Conservation (phyloP, 1,140 invertebrate genomes). For the Belonocnema kinseyi region DNA sequence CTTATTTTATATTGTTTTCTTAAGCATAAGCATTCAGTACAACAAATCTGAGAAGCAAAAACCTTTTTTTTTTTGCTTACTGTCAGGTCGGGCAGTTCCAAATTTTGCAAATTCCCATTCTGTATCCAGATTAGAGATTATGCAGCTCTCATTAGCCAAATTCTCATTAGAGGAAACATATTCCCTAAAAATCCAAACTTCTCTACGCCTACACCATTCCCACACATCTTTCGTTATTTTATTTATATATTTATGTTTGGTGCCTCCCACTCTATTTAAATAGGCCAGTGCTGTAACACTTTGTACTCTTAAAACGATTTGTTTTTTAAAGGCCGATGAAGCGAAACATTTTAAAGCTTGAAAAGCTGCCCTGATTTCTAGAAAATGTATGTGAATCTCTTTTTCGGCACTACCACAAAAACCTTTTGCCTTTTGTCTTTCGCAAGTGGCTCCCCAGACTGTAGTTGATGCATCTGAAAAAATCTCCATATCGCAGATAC, state of each 20-base stretch:
- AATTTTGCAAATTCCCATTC: slow-evolving; percentile 42
- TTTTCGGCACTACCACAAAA: no score
- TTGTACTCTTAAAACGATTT: slow-evolving; percentile 41
- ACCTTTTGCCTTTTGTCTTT: no score
- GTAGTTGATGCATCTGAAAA: slow-evolving; percentile 38
- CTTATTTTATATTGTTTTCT: no score
- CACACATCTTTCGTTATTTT: slow-evolving; percentile 37
- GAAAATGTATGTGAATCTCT: slow-evolving; percentile 37
- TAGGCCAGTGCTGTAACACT: slow-evolving; percentile 41
- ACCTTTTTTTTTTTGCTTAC: no score
- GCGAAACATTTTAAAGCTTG: slow-evolving; percentile 32
- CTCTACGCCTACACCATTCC: slow-evolving; percentile 40
- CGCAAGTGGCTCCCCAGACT: slow-evolving; percentile 39
- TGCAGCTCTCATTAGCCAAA: not conserved
- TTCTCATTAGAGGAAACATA: slow-evolving; percentile 33
- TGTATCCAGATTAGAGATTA: not conserved
- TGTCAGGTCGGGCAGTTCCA: no score
- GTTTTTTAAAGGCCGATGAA: not conserved
- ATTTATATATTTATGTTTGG: slow-evolving; percentile 29
- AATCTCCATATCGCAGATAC: slow-evolving; percentile 34
- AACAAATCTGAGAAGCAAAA: no score
- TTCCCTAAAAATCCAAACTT: slow-evolving; percentile 35
- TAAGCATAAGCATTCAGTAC: no score
- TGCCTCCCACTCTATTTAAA: slow-evolving; percentile 40
- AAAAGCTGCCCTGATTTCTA: slow-evolving; percentile 41